Conservation (phyloP, 2,797 vertebrate genomes). For the Chloroceryle amazona region DNA sequence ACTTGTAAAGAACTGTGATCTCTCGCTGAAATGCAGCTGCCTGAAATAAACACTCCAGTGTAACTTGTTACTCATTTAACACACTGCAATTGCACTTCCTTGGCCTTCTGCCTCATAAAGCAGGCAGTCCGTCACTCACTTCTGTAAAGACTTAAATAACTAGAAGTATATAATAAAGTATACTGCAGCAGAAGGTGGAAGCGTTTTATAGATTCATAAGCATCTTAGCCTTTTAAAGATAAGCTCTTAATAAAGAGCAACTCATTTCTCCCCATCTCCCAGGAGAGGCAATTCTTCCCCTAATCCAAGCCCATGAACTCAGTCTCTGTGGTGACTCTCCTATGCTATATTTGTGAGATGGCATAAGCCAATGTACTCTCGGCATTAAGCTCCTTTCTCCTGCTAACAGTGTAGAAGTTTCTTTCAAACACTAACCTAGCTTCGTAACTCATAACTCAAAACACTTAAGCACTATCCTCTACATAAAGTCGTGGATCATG, state of each 20-base stretch:
- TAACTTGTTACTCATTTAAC: neutral
- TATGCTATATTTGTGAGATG: neutral
- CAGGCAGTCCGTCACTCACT: neutral
- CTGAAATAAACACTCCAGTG: neutral
- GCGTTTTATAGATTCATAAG: neutral
- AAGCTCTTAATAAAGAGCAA: slow-evolving; percentile 43
- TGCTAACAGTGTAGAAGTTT: neutral
- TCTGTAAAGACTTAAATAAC: neutral
- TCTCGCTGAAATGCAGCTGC: neutral
- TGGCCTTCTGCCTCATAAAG: neutral
- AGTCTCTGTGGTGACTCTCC: neutral
- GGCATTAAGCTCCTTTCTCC: neutral
- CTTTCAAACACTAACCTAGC: neutral
- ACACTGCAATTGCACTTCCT: neutral
- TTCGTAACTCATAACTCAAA: neutral
- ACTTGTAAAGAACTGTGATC: neutral
- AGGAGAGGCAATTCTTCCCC: neutral
- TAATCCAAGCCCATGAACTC: neutral
- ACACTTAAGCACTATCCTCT: neutral
- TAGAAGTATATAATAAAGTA: neutral
- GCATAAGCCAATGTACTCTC: neutral
- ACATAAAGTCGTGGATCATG: neutral
- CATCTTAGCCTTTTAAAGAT: neutral
- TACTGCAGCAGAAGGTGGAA: neutral
- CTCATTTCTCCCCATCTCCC: neutral